Conservation (phyloP, 2,888 invertebrate genomes). For the Aelia acuminata region DNA sequence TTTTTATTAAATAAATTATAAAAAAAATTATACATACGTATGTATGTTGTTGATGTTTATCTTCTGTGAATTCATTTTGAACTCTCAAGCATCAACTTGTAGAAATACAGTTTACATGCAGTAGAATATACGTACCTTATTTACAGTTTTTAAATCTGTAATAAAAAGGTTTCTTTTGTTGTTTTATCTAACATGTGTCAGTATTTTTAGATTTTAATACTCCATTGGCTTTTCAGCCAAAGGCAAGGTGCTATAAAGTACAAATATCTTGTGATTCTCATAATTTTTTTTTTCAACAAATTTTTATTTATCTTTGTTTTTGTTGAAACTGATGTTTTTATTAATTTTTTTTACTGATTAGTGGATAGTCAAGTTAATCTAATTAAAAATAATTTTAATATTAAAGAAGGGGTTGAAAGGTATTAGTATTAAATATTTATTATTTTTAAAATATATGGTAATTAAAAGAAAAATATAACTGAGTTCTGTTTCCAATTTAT, state of each 20-base stretch:
- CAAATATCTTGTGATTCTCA: slow-evolving; percentile 41
- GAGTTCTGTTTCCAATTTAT: neutral
- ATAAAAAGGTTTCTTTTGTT: neutral
- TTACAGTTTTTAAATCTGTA: neutral
- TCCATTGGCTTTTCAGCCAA: neutral
- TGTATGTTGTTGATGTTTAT: too few relatives aligned
- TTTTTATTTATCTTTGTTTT: neutral
- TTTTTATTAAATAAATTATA: too few relatives aligned
- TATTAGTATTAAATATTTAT: slow-evolving; percentile 6
- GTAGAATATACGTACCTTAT: neutral
- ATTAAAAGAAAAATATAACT: neutral
- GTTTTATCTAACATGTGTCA: neutral
- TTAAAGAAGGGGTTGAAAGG: neutral
- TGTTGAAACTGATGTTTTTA: neutral
- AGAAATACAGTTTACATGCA: too few relatives aligned
- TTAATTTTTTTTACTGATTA: neutral
- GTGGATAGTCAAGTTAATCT: neutral
- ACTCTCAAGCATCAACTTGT: too few relatives aligned
- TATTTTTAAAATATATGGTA: neutral
- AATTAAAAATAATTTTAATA: slow-evolving; percentile 20
- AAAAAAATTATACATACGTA: too few relatives aligned
- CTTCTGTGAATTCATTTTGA: too few relatives aligned
- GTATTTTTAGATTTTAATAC: slow-evolving; percentile 23
- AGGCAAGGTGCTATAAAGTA: slow-evolving; percentile 9
- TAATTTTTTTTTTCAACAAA: neutral